Percentiles rank a stretch among this genome's conserved stretches.
Conservation (phyloP, 2,113 vertebrate species). For the Equus quagga region DNA sequence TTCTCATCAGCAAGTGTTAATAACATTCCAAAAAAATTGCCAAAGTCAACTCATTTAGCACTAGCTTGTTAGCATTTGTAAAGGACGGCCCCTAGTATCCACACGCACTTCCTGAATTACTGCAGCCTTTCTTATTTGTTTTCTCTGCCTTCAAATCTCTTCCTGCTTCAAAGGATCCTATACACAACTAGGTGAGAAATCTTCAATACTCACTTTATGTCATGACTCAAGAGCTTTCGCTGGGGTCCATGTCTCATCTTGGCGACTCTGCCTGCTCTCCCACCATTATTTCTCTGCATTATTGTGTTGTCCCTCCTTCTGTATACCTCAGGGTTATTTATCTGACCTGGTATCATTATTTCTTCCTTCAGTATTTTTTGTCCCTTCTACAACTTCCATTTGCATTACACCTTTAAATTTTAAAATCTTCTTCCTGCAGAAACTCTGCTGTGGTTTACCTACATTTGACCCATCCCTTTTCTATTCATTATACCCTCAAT, state of each 20-base stretch:
- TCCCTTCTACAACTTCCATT: not conserved
- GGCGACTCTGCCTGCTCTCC: not conserved
- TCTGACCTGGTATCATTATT: not conserved
- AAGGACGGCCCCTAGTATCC: not conserved
- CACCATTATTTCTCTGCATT: not conserved
- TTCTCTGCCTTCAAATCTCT: not conserved
- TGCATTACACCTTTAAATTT: not conserved
- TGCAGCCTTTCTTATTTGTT: not conserved
- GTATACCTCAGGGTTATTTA: not conserved
- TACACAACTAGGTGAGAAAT: not conserved
- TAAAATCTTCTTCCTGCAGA: not conserved
- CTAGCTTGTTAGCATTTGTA: constrained; percentile 44
- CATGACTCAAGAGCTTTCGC: not conserved
- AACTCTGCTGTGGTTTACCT: not conserved
- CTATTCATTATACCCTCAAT: not conserved
- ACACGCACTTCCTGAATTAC: not conserved
- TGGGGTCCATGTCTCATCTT: not conserved
- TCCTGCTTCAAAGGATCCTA: not conserved
- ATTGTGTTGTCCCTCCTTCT: not conserved
- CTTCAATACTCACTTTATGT: not conserved
- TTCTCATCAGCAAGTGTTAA: constrained; percentile 44
- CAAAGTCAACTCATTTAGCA: not conserved
- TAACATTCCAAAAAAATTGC: not conserved
- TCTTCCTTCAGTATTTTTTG: not conserved
- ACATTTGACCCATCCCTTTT: not conserved